phyloP scores from a whole-genome alignment of 2,797 vertebrate genomes.

The Rachycentron canadum region DNA sequence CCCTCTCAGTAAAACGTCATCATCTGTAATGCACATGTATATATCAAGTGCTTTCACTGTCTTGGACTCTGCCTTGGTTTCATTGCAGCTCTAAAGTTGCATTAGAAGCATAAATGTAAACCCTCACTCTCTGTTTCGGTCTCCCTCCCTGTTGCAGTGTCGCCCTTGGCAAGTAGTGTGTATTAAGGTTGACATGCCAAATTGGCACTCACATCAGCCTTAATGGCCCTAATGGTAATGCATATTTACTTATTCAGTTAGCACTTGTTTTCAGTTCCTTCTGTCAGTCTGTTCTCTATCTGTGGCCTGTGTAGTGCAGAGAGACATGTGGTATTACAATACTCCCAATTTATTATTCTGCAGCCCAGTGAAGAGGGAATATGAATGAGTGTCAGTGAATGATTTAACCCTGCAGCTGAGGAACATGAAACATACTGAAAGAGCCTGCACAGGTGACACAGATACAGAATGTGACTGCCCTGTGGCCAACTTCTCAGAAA shows the following conservation, averaged over 20 bases:
- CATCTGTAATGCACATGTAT: constrained; percentile 55
- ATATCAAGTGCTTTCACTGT: constrained; percentile 48
- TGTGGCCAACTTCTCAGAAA: constrained; percentile 75
- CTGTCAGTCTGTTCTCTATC: constrained; percentile 73
- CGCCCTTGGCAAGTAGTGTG: constrained; percentile 56
- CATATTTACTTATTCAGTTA: constrained; percentile 73
- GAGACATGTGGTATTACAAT: constrained; percentile 72
- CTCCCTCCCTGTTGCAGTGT: constrained; percentile 60
- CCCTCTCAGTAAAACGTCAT: constrained; percentile 59
- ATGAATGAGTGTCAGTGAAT: constrained; percentile 77
- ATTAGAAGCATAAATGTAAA: constrained; percentile 65
- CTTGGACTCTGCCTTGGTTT: constrained; percentile 53
- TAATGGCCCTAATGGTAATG: constrained; percentile 70
- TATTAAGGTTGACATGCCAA: constrained; percentile 60
- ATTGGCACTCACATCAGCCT: constrained; percentile 62
- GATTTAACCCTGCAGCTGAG: constrained; percentile 75
- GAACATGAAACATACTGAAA: constrained; percentile 66
- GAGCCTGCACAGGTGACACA: constrained; percentile 78
- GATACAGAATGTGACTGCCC: constrained; percentile 75
- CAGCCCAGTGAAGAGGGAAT: constrained; percentile 58
- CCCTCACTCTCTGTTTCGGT: constrained; percentile 43
- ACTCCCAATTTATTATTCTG: constrained; percentile 66
- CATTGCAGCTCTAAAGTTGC: constrained; percentile 48
- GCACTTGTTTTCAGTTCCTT: constrained; percentile 75
- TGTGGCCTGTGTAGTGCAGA: constrained; percentile 61